Evolutionary conservation across 2,888 invertebrate genomes (phyloP), one percentile per base, ranked within the genome.

Genomic region (Anthophora plumipes): DNA sequence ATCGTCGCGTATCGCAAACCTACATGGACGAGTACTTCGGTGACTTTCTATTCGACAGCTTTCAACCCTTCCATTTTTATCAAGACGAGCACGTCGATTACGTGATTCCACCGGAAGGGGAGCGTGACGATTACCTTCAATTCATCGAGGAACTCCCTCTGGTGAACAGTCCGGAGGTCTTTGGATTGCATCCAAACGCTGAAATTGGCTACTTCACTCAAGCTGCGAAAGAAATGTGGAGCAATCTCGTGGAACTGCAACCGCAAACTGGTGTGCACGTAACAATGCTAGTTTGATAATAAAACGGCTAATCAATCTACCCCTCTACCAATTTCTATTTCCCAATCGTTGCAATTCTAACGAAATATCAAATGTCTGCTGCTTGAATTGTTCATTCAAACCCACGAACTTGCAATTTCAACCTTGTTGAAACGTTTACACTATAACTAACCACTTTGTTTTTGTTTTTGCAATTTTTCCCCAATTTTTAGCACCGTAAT

Each of bases 21-120:
- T 98, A 98, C 94, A 98, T 98, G 97, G 96, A 98, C 92, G 98
- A 98, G 93, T 98, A 98, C 92, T 96, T 98, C 95, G 98, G 98
- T 0, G 98, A 98, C 91, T 98, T 98, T 93, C 94, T 98, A 66
- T 98, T 98, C 92, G 98, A 98, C 92, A 96, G 96, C 73, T 98
- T 97, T 93, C 97, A 98, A 93, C 97, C 97, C 0, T 98, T 98
- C 94, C 97, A 98, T 93, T 98, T 98, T 94, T 98, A 97, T 92
- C 94, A 94, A 63, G 97, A 98, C 91, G 94, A 95, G 0, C 92
- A 94, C 14, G 96, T 97, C 1, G 97, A 97, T 91, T 98, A 98
- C 93, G 94, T 95, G 64, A 96, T 98, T 83, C 98, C 98, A 17
- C 94, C 94, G 0, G 95, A 95, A 80, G 95, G 96, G 0, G 94